Base-by-base conservation (phyloP, 2,797 vertebrate genomes). In the Lithobates sylvaticus region DNA sequence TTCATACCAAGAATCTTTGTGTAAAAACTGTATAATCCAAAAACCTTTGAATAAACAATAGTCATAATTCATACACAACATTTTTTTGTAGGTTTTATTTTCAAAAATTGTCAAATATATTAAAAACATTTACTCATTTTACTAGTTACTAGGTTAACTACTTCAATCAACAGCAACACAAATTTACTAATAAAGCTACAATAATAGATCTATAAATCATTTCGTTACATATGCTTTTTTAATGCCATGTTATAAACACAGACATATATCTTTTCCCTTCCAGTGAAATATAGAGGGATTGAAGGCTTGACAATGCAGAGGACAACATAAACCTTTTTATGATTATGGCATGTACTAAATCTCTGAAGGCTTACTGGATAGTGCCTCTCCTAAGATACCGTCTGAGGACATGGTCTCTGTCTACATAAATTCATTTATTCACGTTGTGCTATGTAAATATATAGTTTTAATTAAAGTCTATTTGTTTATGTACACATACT, bases 391-490 rank as follows among this genome's bases (percentile, higher is more conserved):
- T 74, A 74, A 74, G 61, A 78, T 83, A 54, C 54, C 58, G 5
- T 32, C 21, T 50, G 72, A 81, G 71, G 71, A 69, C 71, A 86
- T 65, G 23, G 47, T 47, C 74, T 78, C 50, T 83, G 74, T 76
- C 68, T 68, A 83, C 74, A 83, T 67, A 73, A 86, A 83, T 69
- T 78, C 74, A 87, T 83, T 87, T 87, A 42, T 74, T 61, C 75
- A 83, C 74, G 74, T 74, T 68, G 54, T 75, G 76, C 70, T 83
- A 67, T 78, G 80, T 83, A 87, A 87, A 87, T 84, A 87, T 84
- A 84, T 74, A 32, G 75, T 83, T 81, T 87, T 87, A 87, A 87
- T 87, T 87, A 87, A 87, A 83, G 47, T 83, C 76, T 87, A 81
- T 87, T 87, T 87, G 86, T 83, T 87, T 83, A 83, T 84, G 76